Evolutionary conservation across 2,888 invertebrate species (phyloP).

Genomic region (Andrena praecox): DNA sequence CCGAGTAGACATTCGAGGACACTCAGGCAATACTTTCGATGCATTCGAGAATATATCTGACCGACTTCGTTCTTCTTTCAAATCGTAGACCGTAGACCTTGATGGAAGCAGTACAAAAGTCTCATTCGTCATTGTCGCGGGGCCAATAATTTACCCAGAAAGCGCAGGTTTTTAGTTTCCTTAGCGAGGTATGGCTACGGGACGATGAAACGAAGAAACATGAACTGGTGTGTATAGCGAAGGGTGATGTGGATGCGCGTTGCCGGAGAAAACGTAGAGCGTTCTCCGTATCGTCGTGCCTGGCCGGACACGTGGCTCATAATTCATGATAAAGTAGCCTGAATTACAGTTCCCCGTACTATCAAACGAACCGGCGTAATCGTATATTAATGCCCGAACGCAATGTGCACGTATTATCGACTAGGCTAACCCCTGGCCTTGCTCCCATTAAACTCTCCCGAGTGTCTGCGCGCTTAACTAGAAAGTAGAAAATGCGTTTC

Average conservation of each 20-base stretch:
- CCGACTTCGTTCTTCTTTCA: no score
- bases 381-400: slow-evolving; percentile 71
- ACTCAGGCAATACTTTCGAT: no score
- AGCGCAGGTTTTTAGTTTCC: no score
- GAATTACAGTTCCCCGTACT: slow-evolving; percentile 52
- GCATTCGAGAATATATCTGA: no score
- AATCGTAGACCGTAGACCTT: no score
- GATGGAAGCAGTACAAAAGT: no score
- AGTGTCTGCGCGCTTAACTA: slow-evolving; percentile 45
- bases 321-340: slow-evolving; percentile 74
- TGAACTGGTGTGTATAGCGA: not conserved
- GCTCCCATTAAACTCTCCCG: slow-evolving; percentile 61
- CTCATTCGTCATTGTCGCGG: no score
- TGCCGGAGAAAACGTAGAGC: slow-evolving; percentile 15
- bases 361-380: slow-evolving; percentile 53
- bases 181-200: not conserved
- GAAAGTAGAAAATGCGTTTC: slow-evolving; percentile 67
- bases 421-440: slow-evolving; percentile 55
- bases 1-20: no score
- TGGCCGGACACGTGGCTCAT: slow-evolving; percentile 61
- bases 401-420: slow-evolving; percentile 54
- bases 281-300: slow-evolving; percentile 23
- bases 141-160: no score
- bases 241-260: slow-evolving; percentile 10
- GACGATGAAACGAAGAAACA: slow-evolving; percentile 9